These are phyloP conservation scores for Saccopteryx bilineata DNA, from an alignment of 2,113 vertebrate species.

Conservation along the genomic window DNA sequence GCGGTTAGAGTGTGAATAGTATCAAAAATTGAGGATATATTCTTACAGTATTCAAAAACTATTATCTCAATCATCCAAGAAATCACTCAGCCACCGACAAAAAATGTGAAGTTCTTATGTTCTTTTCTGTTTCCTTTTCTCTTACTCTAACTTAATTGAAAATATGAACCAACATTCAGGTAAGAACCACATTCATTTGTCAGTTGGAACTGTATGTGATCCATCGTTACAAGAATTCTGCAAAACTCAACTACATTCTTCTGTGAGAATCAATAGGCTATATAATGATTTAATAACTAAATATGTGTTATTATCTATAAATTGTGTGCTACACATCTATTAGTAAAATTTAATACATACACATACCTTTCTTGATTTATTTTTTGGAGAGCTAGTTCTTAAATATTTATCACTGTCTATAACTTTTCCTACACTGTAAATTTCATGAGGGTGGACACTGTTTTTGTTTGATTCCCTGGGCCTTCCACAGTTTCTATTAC, in stretches of 20 bases:
- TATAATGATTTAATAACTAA: not conserved
- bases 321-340: not conserved
- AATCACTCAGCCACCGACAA: not conserved
- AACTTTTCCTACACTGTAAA: not conserved
- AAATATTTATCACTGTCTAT: not conserved
- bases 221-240: not conserved
- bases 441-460: not conserved
- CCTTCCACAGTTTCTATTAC: not conserved
- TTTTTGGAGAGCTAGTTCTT: not conserved
- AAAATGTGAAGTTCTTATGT: not conserved
- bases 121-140: slow-evolving; percentile 32
- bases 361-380: not conserved
- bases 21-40: not conserved
- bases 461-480: slow-evolving; percentile 6
- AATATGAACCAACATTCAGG: not conserved
- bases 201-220: not conserved
- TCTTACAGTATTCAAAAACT: not conserved
- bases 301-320: not conserved
- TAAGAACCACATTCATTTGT: not conserved
- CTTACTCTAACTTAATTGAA: slow-evolving; percentile 41
- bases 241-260: not conserved
- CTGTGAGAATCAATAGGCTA: not conserved
- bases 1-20: not conserved
- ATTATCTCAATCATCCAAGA: not conserved
- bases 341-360: not conserved